Evolutionary conservation across 2,113 vertebrate species (phyloP).

Genomic region (Bagarius yarrelli): DNA sequence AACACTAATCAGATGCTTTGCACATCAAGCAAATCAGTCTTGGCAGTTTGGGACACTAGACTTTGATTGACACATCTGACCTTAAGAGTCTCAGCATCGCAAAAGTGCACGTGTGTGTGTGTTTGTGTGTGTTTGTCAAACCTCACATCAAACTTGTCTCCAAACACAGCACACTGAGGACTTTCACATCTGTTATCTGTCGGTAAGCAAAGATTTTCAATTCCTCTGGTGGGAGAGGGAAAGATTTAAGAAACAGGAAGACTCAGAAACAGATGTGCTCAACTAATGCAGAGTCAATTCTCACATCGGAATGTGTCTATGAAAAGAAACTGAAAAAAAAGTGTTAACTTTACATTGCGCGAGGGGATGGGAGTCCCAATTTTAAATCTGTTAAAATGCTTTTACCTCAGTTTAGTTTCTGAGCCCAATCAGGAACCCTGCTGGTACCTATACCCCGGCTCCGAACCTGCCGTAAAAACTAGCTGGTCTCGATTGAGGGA

Average conservation of each 20-base stretch:
- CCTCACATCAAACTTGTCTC: neutral
- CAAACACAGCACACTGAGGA: neutral
- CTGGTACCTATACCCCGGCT: too few relatives aligned
- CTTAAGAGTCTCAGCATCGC: conserved; percentile 9
- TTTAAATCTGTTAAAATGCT: too few relatives aligned
- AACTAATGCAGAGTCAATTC: neutral
- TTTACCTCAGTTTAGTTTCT: too few relatives aligned
- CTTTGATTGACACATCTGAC: conserved; percentile 30
- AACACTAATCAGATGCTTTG: conserved; percentile 25
- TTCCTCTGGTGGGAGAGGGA: neutral
- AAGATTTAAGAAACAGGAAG: neutral
- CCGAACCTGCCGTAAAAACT: too few relatives aligned
- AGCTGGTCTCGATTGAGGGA: too few relatives aligned
- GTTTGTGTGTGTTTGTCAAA: neutral
- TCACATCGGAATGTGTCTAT: neutral
- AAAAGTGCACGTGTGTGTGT: neutral
- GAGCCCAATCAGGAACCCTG: too few relatives aligned
- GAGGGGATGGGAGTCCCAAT: too few relatives aligned
- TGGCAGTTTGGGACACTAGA: conserved; percentile 4
- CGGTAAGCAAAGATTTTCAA: neutral
- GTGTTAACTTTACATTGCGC: too few relatives aligned
- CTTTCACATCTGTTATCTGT: neutral
- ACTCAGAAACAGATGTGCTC: neutral
- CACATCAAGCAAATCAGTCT: conserved; percentile 10
- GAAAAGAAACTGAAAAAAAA: too few relatives aligned